Base-by-base conservation (phyloP, 2,797 vertebrate genomes). In the Scomberomorus guttatus region DNA sequence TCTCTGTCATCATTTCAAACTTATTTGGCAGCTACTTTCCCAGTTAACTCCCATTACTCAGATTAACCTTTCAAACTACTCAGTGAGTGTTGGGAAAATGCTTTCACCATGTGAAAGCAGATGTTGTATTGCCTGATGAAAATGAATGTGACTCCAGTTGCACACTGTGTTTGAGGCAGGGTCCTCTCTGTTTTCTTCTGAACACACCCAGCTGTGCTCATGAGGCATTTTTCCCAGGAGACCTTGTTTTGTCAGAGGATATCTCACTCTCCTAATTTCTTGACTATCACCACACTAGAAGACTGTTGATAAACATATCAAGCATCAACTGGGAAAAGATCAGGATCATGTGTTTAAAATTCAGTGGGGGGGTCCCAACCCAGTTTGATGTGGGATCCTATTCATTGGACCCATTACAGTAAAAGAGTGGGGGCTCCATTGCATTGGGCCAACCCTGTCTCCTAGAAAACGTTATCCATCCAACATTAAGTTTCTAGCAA, bases 1-100 rank as follows among this genome's bases (percentile, higher is more conserved):
- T 82, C 58, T 82, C 74, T 79, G 73, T 85, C 78, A 79, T 85
- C 65, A 24, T 77, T 81, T 85, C 55, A 74, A 51, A 75, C 34
- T 65, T 39, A 76, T 77, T 83, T 89, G 75, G 69, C 81, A 62
- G 46, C 17, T 20, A 1, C 52, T 69, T 70, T 81, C 27, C 13
- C 25, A 57, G 32, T 64, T 72, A 85, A 84, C 80, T 75, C 50
- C 51, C 62, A 56, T 76, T 69, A n/a, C 65, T 73, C 72, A 52
- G 39, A 64, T 84, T 62, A 55, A 55, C 22, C 55, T 64, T 55
- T 72, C 17, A 75, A 66, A 60, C 3, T 44, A 46, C 51, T 75
- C 62, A 44, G 54, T 57, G 62, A 84, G 64, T 25, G 66, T 61
- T 81, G 75, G 76, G 81, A 81, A 87, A 82, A 80, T 65, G 9